Base-by-base conservation (phyloP, 1,140 invertebrate genomes). In the Eubasilissa regina region DNA sequence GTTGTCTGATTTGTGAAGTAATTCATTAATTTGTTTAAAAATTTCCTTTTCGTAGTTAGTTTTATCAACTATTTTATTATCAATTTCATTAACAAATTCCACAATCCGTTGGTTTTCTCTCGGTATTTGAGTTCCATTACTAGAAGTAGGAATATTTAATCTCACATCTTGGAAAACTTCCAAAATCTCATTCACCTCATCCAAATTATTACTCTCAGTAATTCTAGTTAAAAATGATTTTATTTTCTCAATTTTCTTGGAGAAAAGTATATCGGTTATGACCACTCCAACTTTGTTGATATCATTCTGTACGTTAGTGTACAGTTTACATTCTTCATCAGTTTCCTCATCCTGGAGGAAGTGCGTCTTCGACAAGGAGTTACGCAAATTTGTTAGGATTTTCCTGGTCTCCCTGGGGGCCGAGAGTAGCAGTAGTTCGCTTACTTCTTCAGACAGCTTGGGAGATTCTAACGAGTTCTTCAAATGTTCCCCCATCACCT, bases 391-490 rank as follows among this genome's bases (percentile, higher is more conserved):
- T 45, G 25, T 43, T 13, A 68, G 64, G 35, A 68, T 45, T 68
- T 68, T 4, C 44, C 64, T 68, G 13, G 64, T 68, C 11, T 43
- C 44, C 11, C 7, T 44, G 3, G 64, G 64, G 13, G 25, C 64
- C 25, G 64, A 44, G n/a, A 68, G 64, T 4, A 68, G 9, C 9
- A 68, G 13, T n/a, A 68, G n/a, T 12, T 68, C n/a, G 15, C 44
- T 43, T 10, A 68, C n/a, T 4, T 10, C 64, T 15, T 43, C 25
- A 0, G 64, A 68, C 10, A 68, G 35, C 4, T 68, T 68, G 11
- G 64, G 64, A n/a, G 25, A 44, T 6, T 68, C 64, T 35, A 68
- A 12, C 44, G 64, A 44, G 64, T 68, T 68, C 64, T 68, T 68
- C n/a, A 68, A 19, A 45, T 45, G 44, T n/a, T 68, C 64, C n/a